Percentiles rank a stretch among this genome's conserved stretches.
Evolutionary conservation across 2,797 vertebrate species (phyloP).

Genomic region (Setipinna tenuifilis): DNA sequence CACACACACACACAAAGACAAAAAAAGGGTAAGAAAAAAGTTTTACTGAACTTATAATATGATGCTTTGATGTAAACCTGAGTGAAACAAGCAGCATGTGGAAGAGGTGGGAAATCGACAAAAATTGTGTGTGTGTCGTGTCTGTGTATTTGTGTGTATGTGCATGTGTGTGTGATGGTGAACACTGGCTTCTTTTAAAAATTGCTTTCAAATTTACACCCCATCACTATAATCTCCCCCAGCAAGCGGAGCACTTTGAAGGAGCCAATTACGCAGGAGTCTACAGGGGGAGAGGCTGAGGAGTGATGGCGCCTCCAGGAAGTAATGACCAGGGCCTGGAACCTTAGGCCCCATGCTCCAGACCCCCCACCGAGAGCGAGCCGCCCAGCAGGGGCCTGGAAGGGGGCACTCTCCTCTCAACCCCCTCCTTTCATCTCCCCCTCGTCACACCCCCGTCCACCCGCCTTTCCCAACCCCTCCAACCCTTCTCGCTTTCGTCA

Average conservation of each 20-base stretch:
- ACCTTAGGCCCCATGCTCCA: slow-evolving; percentile 33
- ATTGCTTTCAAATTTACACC: slow-evolving; percentile 56
- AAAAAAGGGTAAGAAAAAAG: slow-evolving; percentile 28
- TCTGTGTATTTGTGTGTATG: background rate
- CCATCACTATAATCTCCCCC: slow-evolving; percentile 58
- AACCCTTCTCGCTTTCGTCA: background rate
- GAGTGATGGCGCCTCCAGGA: slow-evolving; percentile 52
- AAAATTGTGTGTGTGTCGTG: background rate
- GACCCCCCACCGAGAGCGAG: slow-evolving; percentile 34
- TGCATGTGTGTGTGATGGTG: background rate
- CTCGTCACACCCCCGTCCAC: background rate
- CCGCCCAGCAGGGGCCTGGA: slow-evolving; percentile 33
- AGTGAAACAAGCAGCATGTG: background rate
- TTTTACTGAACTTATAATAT: slow-evolving; percentile 27
- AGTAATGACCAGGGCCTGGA: slow-evolving; percentile 36
- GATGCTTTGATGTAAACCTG: slow-evolving; percentile 18
- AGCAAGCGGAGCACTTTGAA: slow-evolving; percentile 59
- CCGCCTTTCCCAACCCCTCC: background rate
- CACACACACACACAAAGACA: background rate
- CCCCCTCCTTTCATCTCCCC: slow-evolving; percentile 30
- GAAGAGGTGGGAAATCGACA: background rate
- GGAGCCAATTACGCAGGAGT: slow-evolving; percentile 77
- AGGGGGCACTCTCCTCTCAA: slow-evolving; percentile 8
- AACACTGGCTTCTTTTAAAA: background rate
- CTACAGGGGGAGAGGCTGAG: slow-evolving; percentile 61